phyloP scores from a whole-genome alignment of 2,888 invertebrate species.

The Buathra laborator region DNA sequence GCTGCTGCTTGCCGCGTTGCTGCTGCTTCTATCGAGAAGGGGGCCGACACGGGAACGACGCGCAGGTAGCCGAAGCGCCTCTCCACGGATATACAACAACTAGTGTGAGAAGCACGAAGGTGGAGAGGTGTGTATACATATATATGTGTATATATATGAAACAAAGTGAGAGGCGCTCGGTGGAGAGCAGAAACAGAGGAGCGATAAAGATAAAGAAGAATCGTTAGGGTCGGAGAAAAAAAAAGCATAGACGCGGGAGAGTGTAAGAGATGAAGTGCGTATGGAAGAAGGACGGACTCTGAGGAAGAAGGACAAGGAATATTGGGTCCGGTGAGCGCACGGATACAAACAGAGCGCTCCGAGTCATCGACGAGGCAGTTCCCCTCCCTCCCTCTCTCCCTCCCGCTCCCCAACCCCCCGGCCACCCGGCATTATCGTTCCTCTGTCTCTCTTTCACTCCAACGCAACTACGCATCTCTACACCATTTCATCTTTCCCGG shows the following conservation, averaged over 20 bases:
- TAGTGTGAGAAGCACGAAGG: conserved; percentile 37
- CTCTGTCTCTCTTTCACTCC: conserved; percentile 45
- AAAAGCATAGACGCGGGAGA: conserved; percentile 61
- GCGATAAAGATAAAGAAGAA: conserved; percentile 63
- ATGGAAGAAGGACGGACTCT: conserved; percentile 48
- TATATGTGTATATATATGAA: not conserved
- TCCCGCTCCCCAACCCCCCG: conserved; percentile 52
- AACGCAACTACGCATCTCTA: conserved; percentile 34
- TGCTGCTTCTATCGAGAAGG: conserved; percentile 35
- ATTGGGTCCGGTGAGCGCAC: conserved; percentile 70
- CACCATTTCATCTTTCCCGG: conserved; percentile 39
- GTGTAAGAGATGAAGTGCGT: conserved; percentile 49
- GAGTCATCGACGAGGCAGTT: conserved; percentile 79
- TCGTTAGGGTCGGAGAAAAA: conserved; percentile 52
- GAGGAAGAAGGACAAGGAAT: conserved; percentile 30
- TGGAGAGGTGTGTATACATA: conserved; percentile 27
- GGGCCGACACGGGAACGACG: conserved; percentile 61
- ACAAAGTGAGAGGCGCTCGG: conserved; percentile 6
- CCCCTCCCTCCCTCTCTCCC: too few relatives aligned
- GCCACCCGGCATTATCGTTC: conserved; percentile 81
- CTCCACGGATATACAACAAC: conserved; percentile 27
- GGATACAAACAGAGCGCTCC: conserved; percentile 80
- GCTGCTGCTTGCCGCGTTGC: conserved; percentile 8
- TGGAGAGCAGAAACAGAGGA: conserved; percentile 29
- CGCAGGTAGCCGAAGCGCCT: conserved; percentile 78